phyloP scores from a whole-genome alignment of 2,888 invertebrate species.

The Nymphalis urticae region DNA sequence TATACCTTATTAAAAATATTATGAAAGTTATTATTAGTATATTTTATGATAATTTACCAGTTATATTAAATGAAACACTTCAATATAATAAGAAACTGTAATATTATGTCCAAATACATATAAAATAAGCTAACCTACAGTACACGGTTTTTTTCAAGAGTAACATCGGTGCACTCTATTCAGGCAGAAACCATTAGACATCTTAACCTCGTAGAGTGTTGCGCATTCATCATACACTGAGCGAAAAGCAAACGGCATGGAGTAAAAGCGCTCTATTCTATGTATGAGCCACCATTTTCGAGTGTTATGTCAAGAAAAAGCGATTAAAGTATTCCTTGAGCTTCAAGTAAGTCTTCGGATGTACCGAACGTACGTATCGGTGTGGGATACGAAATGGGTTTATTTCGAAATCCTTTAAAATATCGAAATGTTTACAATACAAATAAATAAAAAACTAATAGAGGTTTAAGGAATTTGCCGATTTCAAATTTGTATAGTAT shows the following conservation, averaged over 20 bases:
- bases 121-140: not conserved
- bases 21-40: too few species aligned
- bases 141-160: slow-evolving; percentile 1
- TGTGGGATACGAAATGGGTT: not conserved
- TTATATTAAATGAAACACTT: too few species aligned
- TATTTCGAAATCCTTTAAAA: not conserved
- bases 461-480: not conserved
- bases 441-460: not conserved
- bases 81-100: too few species aligned
- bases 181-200: slow-evolving; percentile 35
- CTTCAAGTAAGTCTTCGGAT: slow-evolving; percentile 9
- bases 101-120: not conserved
- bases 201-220: slow-evolving; percentile 36
- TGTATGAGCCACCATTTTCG: slow-evolving; percentile 20
- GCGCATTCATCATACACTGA: slow-evolving; percentile 28
- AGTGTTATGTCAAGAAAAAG: slow-evolving; percentile 33
- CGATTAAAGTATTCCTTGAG: slow-evolving; percentile 16
- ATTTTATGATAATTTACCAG: too few species aligned
- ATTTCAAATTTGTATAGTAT: not conserved
- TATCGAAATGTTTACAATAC: not conserved
- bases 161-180: slow-evolving; percentile 4
- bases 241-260: slow-evolving; percentile 28
- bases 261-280: slow-evolving; percentile 24
- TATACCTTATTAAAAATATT: too few species aligned
- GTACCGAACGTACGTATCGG: not conserved